Evolutionary conservation across 1,140 invertebrate species (phyloP), one percentile per base, ranked within the genome.

Genomic region (Drosophila lowei): DNA sequence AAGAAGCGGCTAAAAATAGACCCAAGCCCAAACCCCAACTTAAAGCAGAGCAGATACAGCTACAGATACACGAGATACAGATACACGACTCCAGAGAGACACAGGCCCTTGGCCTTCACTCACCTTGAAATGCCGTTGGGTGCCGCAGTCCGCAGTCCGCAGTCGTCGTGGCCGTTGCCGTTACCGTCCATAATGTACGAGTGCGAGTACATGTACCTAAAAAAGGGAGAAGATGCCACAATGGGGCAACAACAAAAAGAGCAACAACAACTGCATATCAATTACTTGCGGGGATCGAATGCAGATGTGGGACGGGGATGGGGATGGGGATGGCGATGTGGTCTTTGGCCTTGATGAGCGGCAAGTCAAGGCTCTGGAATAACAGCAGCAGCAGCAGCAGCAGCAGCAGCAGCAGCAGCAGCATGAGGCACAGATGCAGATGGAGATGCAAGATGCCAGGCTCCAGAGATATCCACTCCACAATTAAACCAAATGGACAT

Each of bases 61-160:
- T 72, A 48, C 54, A 62, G 41, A 49, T 25, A 44, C n/a, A 13
- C 0, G 67, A 70, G 44, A 25, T 48, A 23, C 47, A 21, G 16
- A 48, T 46, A 46, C 21, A 48, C 21, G 48, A 53, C 48, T 61
- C 48, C 41, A 30, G 62, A 25, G 23, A 25, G 4, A 25, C 23
- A 25, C 4, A 25, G 79, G 89, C 77, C 89, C 89, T 90, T 90
- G 89, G 89, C 89, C 89, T 90, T 90, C 89, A 84, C 79, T 90
- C 79, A 90, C 89, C 89, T 90, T 90, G 89, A 90, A 79, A 88
- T 86, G 83, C 81, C 77, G 80, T 83, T 77, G 70, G 38, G 63
- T 44, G 59, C 18, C 41, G 34, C 47, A 46, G 48, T 53, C 48
- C 38, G 67, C 48, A 23, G 30, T 8, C 57, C n/a, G 42, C 52